phyloP scores from a whole-genome alignment of 2,888 invertebrate genomes.

The Acanthosepion pharaonis region DNA sequence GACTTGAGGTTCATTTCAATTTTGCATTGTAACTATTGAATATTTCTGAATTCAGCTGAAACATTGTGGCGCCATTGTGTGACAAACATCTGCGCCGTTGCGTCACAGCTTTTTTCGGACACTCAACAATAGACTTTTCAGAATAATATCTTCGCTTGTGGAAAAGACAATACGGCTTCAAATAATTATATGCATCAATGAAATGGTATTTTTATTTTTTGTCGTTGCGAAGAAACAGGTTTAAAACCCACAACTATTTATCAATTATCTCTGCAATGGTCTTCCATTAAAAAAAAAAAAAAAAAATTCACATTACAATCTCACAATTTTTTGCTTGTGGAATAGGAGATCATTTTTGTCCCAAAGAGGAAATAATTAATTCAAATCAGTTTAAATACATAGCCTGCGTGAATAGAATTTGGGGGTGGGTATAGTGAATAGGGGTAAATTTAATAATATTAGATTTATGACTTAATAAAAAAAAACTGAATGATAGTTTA shows the following conservation, averaged over 20 bases:
- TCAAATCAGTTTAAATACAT: no score
- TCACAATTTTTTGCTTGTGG: no score
- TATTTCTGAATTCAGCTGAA: neutral
- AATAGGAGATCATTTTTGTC: no score
- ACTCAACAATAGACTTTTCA: neutral
- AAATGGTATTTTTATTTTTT: neutral
- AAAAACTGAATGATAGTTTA: no score
- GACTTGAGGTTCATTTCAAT: neutral
- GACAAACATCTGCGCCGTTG: neutral
- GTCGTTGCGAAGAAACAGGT: neutral
- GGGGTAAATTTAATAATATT: no score
- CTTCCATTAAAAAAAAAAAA: neutral
- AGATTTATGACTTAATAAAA: no score
- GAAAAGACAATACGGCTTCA: neutral
- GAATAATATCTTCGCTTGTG: neutral
- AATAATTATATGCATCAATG: constrained; percentile 1
- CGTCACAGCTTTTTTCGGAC: neutral
- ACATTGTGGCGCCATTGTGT: neutral
- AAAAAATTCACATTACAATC: no score
- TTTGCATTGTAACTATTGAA: neutral
- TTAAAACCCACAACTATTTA: neutral
- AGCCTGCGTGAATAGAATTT: no score
- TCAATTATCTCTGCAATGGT: neutral
- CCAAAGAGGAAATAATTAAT: no score
- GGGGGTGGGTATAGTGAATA: no score